phyloP scores from a whole-genome alignment of 2,113 vertebrate species.

The Garra rufa region DNA sequence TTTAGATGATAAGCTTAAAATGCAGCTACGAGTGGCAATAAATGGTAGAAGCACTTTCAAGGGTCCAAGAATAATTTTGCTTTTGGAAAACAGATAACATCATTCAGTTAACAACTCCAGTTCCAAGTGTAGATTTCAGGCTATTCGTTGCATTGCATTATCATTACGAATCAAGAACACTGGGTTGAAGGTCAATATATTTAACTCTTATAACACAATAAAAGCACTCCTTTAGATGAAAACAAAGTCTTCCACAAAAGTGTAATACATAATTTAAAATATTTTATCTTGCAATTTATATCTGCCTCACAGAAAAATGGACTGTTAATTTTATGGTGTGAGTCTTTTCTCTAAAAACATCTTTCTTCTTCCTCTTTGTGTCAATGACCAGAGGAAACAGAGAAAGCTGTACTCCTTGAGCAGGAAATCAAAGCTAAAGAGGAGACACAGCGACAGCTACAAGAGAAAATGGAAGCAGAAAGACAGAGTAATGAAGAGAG shows the following conservation, averaged over 20 bases:
- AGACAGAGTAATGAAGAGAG: slow-evolving; percentile 37
- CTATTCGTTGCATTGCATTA: background rate
- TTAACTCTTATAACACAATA: too few species aligned
- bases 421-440: slow-evolving; percentile 41
- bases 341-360: background rate
- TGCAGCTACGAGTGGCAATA: background rate
- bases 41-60: background rate
- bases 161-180: background rate
- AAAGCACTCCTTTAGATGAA: background rate
- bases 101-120: background rate
- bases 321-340: background rate
- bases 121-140: background rate
- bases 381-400: background rate
- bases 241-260: background rate
- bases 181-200: background rate
- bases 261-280: background rate
- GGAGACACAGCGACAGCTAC: background rate
- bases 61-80: background rate
- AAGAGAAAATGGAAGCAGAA: slow-evolving; percentile 31
- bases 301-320: background rate
- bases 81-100: too few species aligned
- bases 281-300: background rate
- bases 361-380: background rate
- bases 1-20: background rate
- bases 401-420: background rate